Evolutionary conservation across 2,888 invertebrate genomes (phyloP), one percentile per base, ranked within the genome.

Genomic region (Melinaea marsaeus): DNA sequence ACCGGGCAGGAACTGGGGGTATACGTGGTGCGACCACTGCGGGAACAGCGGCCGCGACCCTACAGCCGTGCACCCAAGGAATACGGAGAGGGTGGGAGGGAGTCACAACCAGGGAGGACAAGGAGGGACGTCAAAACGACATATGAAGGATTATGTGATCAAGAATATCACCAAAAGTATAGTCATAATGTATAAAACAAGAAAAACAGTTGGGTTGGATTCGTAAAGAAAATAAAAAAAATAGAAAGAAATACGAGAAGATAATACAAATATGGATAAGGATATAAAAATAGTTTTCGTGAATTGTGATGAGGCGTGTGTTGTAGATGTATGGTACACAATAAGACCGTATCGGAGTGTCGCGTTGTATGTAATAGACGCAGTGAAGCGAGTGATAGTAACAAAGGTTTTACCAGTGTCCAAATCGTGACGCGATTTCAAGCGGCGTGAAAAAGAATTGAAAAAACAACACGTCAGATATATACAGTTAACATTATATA

Each of bases 1-100:
- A 86, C 96, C 96, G 81, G 97, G 96, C 88, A 97, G 94, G 93
- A 97, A 97, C 93, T 97, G 97, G 78, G 97, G 97, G 91, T 97
- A 96, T 82, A 97, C 96, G 92, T 97, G 97, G 92, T 97, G 97
- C 78, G 97, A 97, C 97, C 97, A 97, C 92, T 97, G 97, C 76
- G 97, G 97, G 91, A 97, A 97, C 86, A 97, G 93, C 78, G 97
- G 97, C 84, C 96, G 93, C 80, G 95, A 93, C 85, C 95, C 90
- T 73, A 62, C 13, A 13, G 57, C 60, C 63, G 61, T 42, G 48
- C 47, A 9, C 7, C 13, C 57, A 51, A 61, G 51, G 32, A 46
- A 61, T 45, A 55, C 56, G 55, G 47, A n/a, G 32, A 32, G 34
- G 58, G 47, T 11, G 32, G 34, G 34, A 57, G 33, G 48, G 61